Evolutionary conservation across 2,113 vertebrate genomes (phyloP).

Genomic region (Lagopus leucura): DNA sequence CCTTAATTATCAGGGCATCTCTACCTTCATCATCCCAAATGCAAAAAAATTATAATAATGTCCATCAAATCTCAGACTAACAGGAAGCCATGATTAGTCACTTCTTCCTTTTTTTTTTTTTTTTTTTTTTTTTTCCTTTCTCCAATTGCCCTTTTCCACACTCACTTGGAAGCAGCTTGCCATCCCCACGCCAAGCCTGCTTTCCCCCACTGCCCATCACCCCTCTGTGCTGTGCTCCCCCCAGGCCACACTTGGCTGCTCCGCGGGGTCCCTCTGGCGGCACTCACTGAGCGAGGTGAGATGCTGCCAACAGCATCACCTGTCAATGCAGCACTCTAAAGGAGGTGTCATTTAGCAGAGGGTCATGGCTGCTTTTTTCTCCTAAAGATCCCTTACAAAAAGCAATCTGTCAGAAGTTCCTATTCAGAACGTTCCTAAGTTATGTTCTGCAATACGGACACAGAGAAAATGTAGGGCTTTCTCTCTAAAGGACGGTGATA

Average conservation of each 20-base stretch:
- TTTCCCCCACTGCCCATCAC: no score
- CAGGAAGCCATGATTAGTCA: no score
- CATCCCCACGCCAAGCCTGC: background rate
- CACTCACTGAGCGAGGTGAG: background rate
- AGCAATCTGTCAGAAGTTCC: constrained; percentile 30
- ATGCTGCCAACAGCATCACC: background rate
- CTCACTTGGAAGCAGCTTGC: background rate
- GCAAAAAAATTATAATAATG: no score
- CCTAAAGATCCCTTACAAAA: constrained; percentile 26
- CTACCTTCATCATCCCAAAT: no score
- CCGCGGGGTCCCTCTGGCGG: constrained; percentile 47
- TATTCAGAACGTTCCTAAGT: constrained; percentile 30
- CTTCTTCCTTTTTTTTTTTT: no score
- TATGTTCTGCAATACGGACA: background rate
- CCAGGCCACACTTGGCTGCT: background rate
- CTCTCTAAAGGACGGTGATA: constrained; percentile 17
- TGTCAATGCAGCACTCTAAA: background rate
- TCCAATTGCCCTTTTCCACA: constrained; percentile 47
- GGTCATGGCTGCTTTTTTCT: constrained; percentile 5
- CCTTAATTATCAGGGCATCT: no score
- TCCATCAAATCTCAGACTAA: no score
- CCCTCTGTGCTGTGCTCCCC: background rate
- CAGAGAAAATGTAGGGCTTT: background rate
- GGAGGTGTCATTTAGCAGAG: constrained; percentile 4
- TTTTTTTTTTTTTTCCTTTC: background rate